phyloP scores from a whole-genome alignment of 37 sponge, comb jelly and placozoan species.

The Tethya wilhelma region DNA sequence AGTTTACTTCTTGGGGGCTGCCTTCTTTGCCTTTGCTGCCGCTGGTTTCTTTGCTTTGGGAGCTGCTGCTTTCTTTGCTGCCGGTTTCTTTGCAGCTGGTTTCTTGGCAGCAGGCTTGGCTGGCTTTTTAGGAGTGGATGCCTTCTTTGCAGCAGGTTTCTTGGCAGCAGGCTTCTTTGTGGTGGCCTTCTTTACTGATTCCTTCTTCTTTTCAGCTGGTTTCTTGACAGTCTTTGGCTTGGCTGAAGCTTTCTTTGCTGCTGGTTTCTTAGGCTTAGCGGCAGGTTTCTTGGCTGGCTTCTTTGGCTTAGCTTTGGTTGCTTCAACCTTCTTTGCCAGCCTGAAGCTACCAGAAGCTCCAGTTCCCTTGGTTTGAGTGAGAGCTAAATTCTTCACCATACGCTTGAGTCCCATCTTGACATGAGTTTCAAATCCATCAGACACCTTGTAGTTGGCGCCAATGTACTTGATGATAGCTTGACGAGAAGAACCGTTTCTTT shows the following conservation, averaged over 20 bases:
- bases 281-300: constrained; percentile 30
- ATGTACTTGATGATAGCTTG: constrained; percentile 93
- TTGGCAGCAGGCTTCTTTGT: constrained; percentile 13
- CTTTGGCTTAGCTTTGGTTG: constrained; percentile 6
- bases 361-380: constrained; percentile 83
- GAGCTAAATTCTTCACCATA: constrained; percentile 45
- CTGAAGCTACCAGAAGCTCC: constrained; percentile 93
- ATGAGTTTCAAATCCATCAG: constrained; percentile 57
- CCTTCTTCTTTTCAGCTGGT: not conserved
- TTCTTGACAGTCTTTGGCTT: not conserved
- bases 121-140: constrained; percentile 45
- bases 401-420: constrained; percentile 79
- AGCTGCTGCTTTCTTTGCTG: not conserved
- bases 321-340: constrained; percentile 35
- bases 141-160: constrained; percentile 23
- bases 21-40: constrained; percentile 32
- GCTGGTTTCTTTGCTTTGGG: constrained; percentile 7
- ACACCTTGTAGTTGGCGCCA: constrained; percentile 80
- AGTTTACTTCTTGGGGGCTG: constrained; percentile 48
- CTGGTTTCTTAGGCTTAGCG: constrained; percentile 42
- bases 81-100: constrained; percentile 22
- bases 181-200: constrained; percentile 13
- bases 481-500: constrained; percentile 79
- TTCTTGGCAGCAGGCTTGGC: constrained; percentile 49
- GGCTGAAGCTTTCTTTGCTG: constrained; percentile 28